phyloP scores from a whole-genome alignment of 2,113 vertebrate genomes.

The Ameiurus melas region DNA sequence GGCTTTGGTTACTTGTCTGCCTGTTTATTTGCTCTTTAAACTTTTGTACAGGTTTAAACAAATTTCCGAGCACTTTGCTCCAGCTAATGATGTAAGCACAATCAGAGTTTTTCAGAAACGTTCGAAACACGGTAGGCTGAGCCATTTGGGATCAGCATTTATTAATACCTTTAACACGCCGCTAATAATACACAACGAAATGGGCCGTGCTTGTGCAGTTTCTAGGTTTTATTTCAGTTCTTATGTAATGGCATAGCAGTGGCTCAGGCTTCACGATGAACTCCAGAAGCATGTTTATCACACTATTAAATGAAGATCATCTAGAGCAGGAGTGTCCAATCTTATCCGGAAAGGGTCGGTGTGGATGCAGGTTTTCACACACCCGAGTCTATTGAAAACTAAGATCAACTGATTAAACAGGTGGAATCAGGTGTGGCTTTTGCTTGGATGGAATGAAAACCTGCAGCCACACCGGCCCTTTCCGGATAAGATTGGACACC shows the following conservation, averaged over 20 bases:
- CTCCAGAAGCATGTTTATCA: slow-evolving; percentile 28
- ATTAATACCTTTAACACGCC: slow-evolving; percentile 18
- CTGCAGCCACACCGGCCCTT: too few relatives aligned
- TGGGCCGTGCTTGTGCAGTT: neutral
- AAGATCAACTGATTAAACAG: too few relatives aligned
- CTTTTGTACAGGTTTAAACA: slow-evolving; percentile 34
- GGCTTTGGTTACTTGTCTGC: slow-evolving; percentile 15
- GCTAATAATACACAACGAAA: slow-evolving; percentile 10
- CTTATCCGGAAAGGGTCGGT: too few relatives aligned
- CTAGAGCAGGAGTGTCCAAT: too few relatives aligned
- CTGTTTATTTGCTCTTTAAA: neutral
- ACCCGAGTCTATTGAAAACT: too few relatives aligned
- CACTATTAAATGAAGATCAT: slow-evolving; percentile 10
- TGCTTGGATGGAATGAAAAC: too few relatives aligned
- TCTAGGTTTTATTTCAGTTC: neutral
- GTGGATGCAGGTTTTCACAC: too few relatives aligned
- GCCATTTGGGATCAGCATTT: slow-evolving; percentile 30
- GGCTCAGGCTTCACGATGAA: neutral
- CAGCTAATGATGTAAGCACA: slow-evolving; percentile 45
- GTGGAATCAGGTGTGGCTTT: too few relatives aligned
- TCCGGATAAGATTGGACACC: too few relatives aligned
- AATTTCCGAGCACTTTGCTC: slow-evolving; percentile 32
- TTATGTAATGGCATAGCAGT: neutral
- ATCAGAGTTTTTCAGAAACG: slow-evolving; percentile 13
- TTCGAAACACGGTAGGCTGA: neutral